Evolutionary conservation across 2,113 vertebrate genomes (phyloP).

Genomic region (Nematolebias whitei): DNA sequence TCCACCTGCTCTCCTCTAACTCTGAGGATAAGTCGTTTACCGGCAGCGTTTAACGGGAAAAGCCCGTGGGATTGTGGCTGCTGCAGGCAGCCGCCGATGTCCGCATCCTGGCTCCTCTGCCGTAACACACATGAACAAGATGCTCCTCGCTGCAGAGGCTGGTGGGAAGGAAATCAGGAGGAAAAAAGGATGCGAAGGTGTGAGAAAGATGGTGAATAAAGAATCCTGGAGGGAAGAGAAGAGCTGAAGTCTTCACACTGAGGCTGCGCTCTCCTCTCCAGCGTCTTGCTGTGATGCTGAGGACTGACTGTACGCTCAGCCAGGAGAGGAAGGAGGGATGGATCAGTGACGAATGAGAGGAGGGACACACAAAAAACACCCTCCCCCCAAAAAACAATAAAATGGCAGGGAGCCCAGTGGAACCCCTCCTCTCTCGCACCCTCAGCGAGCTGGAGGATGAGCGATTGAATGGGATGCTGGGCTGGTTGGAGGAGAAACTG

Average conservation of each 20-base stretch:
- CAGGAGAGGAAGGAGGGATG: conserved; percentile 39
- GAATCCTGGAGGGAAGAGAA: conserved; percentile 41
- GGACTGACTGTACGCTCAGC: conserved; percentile 24
- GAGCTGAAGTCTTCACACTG: conserved; percentile 44
- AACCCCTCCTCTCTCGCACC: conserved; percentile 44
- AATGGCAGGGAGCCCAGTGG: conserved; percentile 58
- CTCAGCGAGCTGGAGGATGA: conserved; percentile 18
- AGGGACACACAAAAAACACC: conserved; percentile 15
- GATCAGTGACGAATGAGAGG: conserved; percentile 38
- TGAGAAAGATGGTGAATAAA: conserved; percentile 50
- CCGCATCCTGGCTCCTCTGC: conserved; percentile 58
- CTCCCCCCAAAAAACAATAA: conserved; percentile 60
- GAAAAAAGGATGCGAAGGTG: conserved; percentile 17
- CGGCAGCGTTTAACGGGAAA: conserved; percentile 46
- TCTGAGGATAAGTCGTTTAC: conserved; percentile 37
- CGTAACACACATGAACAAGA: conserved; percentile 45
- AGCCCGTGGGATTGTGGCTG: conserved; percentile 47
- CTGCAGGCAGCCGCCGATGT: conserved; percentile 49
- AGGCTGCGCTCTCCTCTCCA: conserved; percentile 29
- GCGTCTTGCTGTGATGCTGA: conserved; percentile 15
- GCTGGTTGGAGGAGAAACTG: conserved; percentile 27
- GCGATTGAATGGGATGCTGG: conserved; percentile 3
- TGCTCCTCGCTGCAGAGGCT: conserved; percentile 38
- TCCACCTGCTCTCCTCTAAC: neutral
- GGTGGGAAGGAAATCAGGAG: neutral